phyloP scores from a whole-genome alignment of 2,797 vertebrate species.

The Syngnathus rostellatus region DNA sequence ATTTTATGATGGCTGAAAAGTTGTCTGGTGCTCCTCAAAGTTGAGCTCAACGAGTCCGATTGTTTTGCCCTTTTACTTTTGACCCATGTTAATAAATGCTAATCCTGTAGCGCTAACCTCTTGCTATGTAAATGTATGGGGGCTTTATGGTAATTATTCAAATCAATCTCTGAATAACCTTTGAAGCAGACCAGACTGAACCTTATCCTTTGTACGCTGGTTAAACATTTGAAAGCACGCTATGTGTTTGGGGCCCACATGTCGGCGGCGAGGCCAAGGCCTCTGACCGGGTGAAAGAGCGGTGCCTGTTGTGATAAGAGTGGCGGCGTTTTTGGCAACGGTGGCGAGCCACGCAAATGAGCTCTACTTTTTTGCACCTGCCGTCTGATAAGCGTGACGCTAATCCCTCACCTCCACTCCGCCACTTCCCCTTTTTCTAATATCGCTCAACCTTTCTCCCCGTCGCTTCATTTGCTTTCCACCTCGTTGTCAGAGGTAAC shows the following conservation, averaged over 20 bases:
- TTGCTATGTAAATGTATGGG: neutral
- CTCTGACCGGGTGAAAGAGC: constrained; percentile 10
- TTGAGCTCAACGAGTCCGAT: neutral
- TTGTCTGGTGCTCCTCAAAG: no score
- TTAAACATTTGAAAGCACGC: neutral
- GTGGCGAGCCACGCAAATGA: constrained; percentile 53
- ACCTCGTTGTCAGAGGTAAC: neutral
- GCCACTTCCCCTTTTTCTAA: neutral
- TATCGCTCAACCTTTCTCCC: neutral
- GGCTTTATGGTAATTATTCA: neutral
- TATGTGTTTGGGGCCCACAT: constrained; percentile 13
- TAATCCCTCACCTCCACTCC: constrained; percentile 33
- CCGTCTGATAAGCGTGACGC: constrained; percentile 39
- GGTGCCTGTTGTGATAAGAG: constrained; percentile 9
- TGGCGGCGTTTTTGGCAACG: neutral
- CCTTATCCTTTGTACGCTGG: neutral
- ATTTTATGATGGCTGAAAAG: no score
- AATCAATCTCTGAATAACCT: neutral
- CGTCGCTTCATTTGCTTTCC: neutral
- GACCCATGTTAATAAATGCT: neutral
- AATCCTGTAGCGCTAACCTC: neutral
- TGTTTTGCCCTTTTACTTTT: neutral
- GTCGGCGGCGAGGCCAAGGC: constrained; percentile 21
- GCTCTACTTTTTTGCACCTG: constrained; percentile 42
- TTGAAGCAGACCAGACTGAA: neutral